Percentiles rank a stretch among this genome's conserved stretches.
Conservation (phyloP, 2,888 invertebrate genomes). For the Schizotus pectinicornis region DNA sequence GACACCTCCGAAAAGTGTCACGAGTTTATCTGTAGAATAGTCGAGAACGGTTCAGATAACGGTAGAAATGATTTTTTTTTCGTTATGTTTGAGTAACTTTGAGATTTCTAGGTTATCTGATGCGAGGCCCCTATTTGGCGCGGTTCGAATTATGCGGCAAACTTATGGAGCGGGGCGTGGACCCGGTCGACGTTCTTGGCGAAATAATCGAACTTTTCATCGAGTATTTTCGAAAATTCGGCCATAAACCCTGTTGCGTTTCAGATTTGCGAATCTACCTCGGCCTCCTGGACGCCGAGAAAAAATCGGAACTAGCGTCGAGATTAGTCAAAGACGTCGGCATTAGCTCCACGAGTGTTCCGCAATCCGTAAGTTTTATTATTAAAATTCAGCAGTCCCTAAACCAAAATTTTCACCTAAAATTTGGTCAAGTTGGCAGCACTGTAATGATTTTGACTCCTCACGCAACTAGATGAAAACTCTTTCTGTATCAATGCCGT, state of each 20-base stretch:
- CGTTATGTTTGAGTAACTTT: constrained; percentile 11
- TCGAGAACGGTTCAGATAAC: constrained; percentile 54
- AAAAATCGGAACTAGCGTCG: constrained; percentile 65
- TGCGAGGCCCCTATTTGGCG: constrained; percentile 85
- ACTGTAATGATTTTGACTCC: no score
- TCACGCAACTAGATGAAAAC: no score
- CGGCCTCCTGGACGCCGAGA: constrained; percentile 68
- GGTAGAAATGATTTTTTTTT: constrained; percentile 38
- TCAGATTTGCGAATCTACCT: constrained; percentile 82
- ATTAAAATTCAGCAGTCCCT: no score
- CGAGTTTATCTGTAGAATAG: constrained; percentile 56
- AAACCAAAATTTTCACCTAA: no score
- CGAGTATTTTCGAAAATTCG: constrained; percentile 82
- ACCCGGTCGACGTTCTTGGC: constrained; percentile 65
- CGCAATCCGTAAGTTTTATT: constrained; percentile 66
- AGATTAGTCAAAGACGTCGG: constrained; percentile 69
- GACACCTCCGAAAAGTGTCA: constrained; percentile 57
- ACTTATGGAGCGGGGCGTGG: constrained; percentile 62
- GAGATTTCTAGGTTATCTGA: constrained; percentile 56
- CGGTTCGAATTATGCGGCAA: constrained; percentile 76
- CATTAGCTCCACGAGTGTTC: constrained; percentile 68
- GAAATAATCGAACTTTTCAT: constrained; percentile 73
- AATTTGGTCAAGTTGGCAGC: no score
- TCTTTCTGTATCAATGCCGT: no score
- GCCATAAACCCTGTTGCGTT: constrained; percentile 85